Evolutionary conservation across 2,888 invertebrate genomes (phyloP).

Genomic region (Drosophila antonietae): DNA sequence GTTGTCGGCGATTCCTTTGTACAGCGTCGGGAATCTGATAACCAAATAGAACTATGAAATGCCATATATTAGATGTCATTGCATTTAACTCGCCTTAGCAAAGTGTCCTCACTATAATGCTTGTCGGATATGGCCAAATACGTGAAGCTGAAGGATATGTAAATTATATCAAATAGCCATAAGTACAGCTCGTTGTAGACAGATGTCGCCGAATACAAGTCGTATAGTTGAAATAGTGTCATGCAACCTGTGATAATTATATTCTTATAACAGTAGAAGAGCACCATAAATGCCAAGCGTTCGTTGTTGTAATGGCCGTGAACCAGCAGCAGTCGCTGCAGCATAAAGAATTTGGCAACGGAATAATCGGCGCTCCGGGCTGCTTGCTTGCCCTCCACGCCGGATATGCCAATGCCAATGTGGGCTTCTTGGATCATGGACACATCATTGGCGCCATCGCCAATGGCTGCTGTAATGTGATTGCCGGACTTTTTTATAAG

Average conservation of each 20-base stretch:
- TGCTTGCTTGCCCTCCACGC: slow-evolving; percentile 88
- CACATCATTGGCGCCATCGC: slow-evolving; percentile 98
- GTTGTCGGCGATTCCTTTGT: slow-evolving; percentile 87
- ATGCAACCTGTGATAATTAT: slow-evolving; percentile 88
- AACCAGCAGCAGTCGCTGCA: slow-evolving; percentile 90
- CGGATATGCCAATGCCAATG: slow-evolving; percentile 92
- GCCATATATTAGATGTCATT: no score
- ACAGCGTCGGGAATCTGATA: slow-evolving; percentile 87
- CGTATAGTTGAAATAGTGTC: slow-evolving; percentile 86
- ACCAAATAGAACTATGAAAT: not conserved
- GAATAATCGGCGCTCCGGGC: slow-evolving; percentile 93
- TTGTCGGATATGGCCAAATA: slow-evolving; percentile 91
- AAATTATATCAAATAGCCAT: slow-evolving; percentile 90
- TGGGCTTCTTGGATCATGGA: slow-evolving; percentile 99
- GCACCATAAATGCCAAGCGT: slow-evolving; percentile 89
- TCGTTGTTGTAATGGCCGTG: slow-evolving; percentile 93
- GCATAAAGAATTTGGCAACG: slow-evolving; percentile 91
- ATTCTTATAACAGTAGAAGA: slow-evolving; percentile 94
- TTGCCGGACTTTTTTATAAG: slow-evolving; percentile 87
- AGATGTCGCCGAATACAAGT: slow-evolving; percentile 87
- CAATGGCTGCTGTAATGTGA: slow-evolving; percentile 95
- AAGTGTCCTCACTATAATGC: slow-evolving; percentile 86
- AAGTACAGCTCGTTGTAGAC: slow-evolving; percentile 90
- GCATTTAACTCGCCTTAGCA: slow-evolving; percentile 84
- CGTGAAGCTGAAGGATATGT: slow-evolving; percentile 90